Percentiles rank a stretch among this genome's conserved stretches.
phyloP scores from a whole-genome alignment of 2,113 vertebrate species.

The Camarhynchus parvulus region DNA sequence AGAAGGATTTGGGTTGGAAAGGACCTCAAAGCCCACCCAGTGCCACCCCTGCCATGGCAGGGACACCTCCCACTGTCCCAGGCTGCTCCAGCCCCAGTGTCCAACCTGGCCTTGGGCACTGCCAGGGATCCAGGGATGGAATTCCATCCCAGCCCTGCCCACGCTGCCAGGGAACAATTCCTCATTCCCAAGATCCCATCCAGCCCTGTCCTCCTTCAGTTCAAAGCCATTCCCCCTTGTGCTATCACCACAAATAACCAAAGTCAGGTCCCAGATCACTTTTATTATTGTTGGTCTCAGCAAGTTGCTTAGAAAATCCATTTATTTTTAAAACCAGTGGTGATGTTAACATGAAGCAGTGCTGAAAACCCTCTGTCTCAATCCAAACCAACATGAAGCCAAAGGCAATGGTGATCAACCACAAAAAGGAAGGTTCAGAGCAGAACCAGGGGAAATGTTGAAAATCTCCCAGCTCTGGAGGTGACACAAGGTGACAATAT shows the following conservation, averaged over 20 bases:
- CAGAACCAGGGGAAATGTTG: not conserved
- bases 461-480: not conserved
- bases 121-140: not conserved
- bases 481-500: not conserved
- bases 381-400: not conserved
- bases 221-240: not conserved
- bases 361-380: not conserved
- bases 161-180: not conserved
- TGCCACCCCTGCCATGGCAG: no score
- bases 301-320: not conserved
- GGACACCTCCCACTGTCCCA: no score
- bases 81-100: not conserved
- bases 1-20: no score
- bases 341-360: not conserved
- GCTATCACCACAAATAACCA: not conserved
- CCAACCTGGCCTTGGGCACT: not conserved
- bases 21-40: no score
- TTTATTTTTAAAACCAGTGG: not conserved
- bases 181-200: accelerated
- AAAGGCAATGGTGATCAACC: not conserved
- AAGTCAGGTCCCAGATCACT: not conserved
- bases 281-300: not conserved
- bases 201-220: accelerated
- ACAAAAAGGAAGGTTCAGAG: not conserved
- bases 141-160: not conserved